A percentile compares a stretch with the other conserved stretches of the same genome.
These are phyloP conservation scores for Thamnaconus septentrionalis DNA, from an alignment of 2,113 vertebrate species.

Conservation along the genomic window DNA sequence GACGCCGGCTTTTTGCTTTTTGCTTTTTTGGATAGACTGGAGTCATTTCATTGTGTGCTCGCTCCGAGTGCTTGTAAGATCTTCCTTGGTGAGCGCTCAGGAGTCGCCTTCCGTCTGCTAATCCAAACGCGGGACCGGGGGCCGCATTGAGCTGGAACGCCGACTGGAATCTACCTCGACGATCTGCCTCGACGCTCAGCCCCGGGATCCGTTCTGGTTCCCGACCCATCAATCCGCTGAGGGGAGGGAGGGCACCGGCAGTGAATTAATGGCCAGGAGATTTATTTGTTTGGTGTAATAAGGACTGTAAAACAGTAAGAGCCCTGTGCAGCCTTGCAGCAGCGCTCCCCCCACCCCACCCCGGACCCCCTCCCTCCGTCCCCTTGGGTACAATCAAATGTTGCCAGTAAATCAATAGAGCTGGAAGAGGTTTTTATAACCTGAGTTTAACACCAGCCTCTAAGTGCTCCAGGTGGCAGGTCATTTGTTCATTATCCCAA, in stretches of 20 bases:
- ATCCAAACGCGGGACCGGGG: slow-evolving; percentile 47
- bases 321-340: slow-evolving; percentile 74
- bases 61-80: slow-evolving; percentile 61
- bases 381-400: slow-evolving; percentile 84
- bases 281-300: slow-evolving; percentile 87
- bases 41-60: slow-evolving; percentile 71
- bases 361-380: slow-evolving; percentile 34
- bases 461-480: slow-evolving; percentile 84
- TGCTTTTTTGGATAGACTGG: slow-evolving; percentile 50
- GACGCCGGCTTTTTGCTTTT: slow-evolving; percentile 36
- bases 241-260: slow-evolving; percentile 59
- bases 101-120: slow-evolving; percentile 65
- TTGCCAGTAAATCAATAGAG: slow-evolving; percentile 84
- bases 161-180: no score
- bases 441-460: slow-evolving; percentile 79
- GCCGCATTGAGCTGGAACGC: no score
- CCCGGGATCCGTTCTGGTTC: slow-evolving; percentile 58
- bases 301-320: slow-evolving; percentile 84
- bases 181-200: no score
- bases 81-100: slow-evolving; percentile 59
- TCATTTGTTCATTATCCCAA: slow-evolving; percentile 85
- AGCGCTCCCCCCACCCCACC: slow-evolving; percentile 12
- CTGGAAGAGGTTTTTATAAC: slow-evolving; percentile 82
- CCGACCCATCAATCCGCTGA: slow-evolving; percentile 63
- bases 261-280: slow-evolving; percentile 80